Percentiles rank a stretch among this genome's conserved stretches.
These are phyloP conservation scores for Tricholauxania praeusta DNA, from an alignment of 2,888 invertebrate species.

Conservation along the genomic window DNA sequence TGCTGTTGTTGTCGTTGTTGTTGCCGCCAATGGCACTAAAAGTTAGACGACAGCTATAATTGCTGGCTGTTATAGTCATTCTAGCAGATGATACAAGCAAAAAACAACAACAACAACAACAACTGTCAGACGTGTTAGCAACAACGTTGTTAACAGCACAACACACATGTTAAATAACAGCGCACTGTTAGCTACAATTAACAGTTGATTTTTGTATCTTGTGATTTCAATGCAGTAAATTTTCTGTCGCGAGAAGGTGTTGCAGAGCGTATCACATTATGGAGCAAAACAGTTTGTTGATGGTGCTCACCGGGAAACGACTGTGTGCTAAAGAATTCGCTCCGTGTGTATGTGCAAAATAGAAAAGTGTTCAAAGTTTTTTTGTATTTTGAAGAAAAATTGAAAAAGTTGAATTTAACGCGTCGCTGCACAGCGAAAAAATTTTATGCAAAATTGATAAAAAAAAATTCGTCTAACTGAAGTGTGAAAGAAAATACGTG, in stretches of 20 bases:
- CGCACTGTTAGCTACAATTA: not conserved
- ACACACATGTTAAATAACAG: too few species aligned
- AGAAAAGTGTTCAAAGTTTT: not conserved
- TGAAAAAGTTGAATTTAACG: not conserved
- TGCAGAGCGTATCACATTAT: slow-evolving; percentile 3
- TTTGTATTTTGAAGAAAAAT: not conserved
- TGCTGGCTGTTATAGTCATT: not conserved
- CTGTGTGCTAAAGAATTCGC: not conserved
- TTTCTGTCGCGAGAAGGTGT: slow-evolving; percentile 9
- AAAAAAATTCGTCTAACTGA: not conserved
- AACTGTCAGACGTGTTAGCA: not conserved
- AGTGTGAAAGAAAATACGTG: not conserved
- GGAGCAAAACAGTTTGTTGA: slow-evolving; percentile 36
- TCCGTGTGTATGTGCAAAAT: not conserved
- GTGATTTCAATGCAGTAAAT: not conserved
- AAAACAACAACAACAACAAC: not conserved
- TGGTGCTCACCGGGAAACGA: slow-evolving; percentile 42
- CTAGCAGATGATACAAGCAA: not conserved
- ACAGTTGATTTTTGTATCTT: slow-evolving; percentile 16
- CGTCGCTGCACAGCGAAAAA: slow-evolving; percentile 15
- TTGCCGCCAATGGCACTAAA: not conserved
- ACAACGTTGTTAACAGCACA: slow-evolving; percentile 8
- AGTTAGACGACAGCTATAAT: not conserved
- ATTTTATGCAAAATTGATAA: too few species aligned
- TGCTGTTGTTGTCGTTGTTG: not conserved